Evolutionary conservation across 2,113 vertebrate species (phyloP).

Genomic region (Sisor rabdophorus): DNA sequence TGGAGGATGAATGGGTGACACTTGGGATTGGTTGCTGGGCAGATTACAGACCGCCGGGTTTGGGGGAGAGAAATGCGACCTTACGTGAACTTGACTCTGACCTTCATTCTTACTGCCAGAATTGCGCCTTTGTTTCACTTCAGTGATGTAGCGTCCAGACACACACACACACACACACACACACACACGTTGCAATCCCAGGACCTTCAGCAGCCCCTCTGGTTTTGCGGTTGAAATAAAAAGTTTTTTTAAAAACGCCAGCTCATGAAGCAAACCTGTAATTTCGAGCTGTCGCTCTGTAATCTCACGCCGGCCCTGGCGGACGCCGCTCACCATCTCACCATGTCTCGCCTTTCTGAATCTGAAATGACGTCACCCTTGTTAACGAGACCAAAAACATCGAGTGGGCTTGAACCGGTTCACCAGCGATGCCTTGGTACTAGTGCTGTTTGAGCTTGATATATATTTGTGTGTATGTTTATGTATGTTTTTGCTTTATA

Average conservation of each 20-base stretch:
- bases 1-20: background rate
- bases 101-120: background rate
- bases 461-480: background rate
- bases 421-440: background rate
- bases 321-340: constrained; percentile 39
- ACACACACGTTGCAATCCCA: constrained; percentile 61
- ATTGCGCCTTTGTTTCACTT: background rate
- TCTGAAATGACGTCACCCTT: constrained; percentile 29
- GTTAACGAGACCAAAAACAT: constrained; percentile 12
- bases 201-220: constrained; percentile 50
- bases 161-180: constrained; percentile 6
- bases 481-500: background rate
- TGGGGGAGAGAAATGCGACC: background rate
- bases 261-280: constrained; percentile 58
- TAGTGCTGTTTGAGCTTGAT: background rate
- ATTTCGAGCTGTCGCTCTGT: constrained; percentile 63
- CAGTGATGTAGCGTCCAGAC: background rate
- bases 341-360: constrained; percentile 45
- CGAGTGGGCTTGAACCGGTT: background rate
- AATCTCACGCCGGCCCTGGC: constrained; percentile 51
- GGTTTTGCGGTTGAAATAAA: constrained; percentile 57
- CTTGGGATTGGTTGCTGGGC: constrained; percentile 15
- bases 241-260: constrained; percentile 48
- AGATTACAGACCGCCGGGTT: background rate
- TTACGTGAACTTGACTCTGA: constrained; percentile 2